These are phyloP conservation scores for Coecobrya sp. DNA, from an alignment of 2,888 invertebrate species.

Conservation along the genomic window DNA sequence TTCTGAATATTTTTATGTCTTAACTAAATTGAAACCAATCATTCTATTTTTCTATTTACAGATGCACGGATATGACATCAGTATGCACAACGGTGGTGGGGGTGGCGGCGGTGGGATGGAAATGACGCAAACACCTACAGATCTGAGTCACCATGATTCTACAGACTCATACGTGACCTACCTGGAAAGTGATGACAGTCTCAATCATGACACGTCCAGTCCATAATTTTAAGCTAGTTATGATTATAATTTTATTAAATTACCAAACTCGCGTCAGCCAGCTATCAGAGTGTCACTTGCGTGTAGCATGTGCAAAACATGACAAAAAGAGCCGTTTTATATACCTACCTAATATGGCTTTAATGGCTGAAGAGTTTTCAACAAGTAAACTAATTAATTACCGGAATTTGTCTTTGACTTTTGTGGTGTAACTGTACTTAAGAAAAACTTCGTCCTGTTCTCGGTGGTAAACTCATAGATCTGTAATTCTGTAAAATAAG, in stretches of 20 bases:
- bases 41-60: conserved; percentile 88
- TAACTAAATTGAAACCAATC: neutral
- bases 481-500: conserved; percentile 6
- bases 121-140: conserved; percentile 86
- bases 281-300: neutral
- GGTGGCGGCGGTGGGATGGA: conserved; percentile 82
- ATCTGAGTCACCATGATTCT: conserved; percentile 92
- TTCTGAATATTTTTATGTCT: neutral
- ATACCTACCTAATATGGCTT: conserved; percentile 5
- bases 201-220: conserved; percentile 90
- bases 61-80: conserved; percentile 97
- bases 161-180: conserved; percentile 97
- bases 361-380: neutral
- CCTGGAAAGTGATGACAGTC: conserved; percentile 94
- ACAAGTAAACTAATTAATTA: conserved; percentile 19
- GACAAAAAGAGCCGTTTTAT: neutral
- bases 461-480: conserved; percentile 41
- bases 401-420: conserved; percentile 4
- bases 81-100: conserved; percentile 86
- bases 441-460: conserved; percentile 31
- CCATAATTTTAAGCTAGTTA: conserved; percentile 88
- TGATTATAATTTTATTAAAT: conserved; percentile 26
- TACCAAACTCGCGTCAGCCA: conserved; percentile 22
- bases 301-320: neutral
- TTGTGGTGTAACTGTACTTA: neutral